A percentile compares a stretch with the other conserved stretches of the same genome.
These are phyloP conservation scores for Leucophenga varia DNA, from an alignment of 1,140 invertebrate species.

Conservation along the genomic window DNA sequence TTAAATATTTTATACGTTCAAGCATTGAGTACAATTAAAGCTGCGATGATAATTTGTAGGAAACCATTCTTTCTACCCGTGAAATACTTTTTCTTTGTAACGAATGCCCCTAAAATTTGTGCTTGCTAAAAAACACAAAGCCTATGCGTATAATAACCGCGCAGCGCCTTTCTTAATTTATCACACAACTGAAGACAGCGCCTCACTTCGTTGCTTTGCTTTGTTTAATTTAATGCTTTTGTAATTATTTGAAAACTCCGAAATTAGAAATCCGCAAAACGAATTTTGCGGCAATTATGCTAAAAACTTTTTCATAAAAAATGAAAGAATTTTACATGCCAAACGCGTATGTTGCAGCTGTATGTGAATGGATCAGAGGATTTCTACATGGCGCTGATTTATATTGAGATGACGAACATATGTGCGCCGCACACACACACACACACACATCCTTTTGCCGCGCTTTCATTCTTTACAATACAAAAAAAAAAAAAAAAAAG, in stretches of 20 bases:
- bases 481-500: too few relatives aligned
- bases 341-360: constrained; percentile 11
- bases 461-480: constrained; percentile 1
- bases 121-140: not conserved
- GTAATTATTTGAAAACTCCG: constrained; percentile 14
- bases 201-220: too few relatives aligned
- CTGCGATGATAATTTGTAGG: too few relatives aligned
- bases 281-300: constrained; percentile 24
- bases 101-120: not conserved
- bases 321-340: constrained; percentile 11
- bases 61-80: not conserved
- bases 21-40: too few relatives aligned
- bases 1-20: too few relatives aligned
- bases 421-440: too few relatives aligned
- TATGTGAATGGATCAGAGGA: too few relatives aligned
- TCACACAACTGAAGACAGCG: too few relatives aligned
- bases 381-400: too few relatives aligned
- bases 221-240: constrained; percentile 7
- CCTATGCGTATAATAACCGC: constrained; percentile 6
- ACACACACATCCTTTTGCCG: too few relatives aligned
- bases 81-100: constrained; percentile 1
- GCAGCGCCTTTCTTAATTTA: constrained; percentile 3
- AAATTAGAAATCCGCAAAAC: not conserved
- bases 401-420: too few relatives aligned
- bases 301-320: constrained; percentile 8